phyloP scores from a whole-genome alignment of 1,140 invertebrate species.

The Oedothorax gibbosus region DNA sequence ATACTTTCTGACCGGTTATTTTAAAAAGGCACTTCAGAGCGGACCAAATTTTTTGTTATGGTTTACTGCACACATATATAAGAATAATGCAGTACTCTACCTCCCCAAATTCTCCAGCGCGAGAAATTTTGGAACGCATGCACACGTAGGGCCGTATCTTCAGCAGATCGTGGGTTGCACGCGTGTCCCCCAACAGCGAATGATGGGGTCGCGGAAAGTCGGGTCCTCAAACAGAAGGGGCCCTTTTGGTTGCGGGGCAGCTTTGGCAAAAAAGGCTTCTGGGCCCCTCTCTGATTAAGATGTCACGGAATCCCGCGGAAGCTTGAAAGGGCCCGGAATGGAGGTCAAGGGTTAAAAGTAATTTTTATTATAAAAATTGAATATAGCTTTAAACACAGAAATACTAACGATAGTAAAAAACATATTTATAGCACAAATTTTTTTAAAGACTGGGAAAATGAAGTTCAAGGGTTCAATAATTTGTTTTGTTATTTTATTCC shows the following conservation, averaged over 20 bases:
- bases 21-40: not conserved
- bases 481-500: no score
- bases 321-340: constrained; percentile 73
- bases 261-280: constrained; percentile 94
- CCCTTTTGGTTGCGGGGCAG: constrained; percentile 89
- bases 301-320: constrained; percentile 86
- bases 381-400: no score
- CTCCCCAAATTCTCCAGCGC: constrained; percentile 97
- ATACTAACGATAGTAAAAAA: no score
- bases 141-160: constrained; percentile 93
- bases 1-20: not conserved
- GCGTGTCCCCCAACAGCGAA: constrained; percentile 93
- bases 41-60: no score
- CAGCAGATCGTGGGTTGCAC: constrained; percentile 90
- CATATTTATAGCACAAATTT: no score
- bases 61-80: no score
- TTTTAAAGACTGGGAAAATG: no score
- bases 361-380: no score
- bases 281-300: constrained; percentile 90
- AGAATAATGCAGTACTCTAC: constrained; percentile 64
- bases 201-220: constrained; percentile 98
- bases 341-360: no score
- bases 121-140: constrained; percentile 89
- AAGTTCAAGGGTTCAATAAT: no score
- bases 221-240: constrained; percentile 96